phyloP scores from a whole-genome alignment of 1,140 invertebrate species.

The Lutraria rhynchaena region DNA sequence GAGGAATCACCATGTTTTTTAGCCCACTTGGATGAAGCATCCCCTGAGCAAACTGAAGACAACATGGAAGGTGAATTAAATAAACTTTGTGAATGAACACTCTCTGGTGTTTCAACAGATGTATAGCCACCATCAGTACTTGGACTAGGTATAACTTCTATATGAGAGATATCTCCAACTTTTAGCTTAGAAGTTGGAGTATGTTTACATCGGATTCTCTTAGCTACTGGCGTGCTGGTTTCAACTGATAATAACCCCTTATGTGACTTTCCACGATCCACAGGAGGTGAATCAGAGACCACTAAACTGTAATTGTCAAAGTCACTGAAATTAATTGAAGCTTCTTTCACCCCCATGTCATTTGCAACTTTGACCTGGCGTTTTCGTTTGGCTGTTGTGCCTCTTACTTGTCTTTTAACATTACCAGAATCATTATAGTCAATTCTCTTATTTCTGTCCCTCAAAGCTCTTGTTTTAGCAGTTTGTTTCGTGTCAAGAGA shows the following conservation, averaged over 20 bases:
- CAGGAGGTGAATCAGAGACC: constrained; percentile 64
- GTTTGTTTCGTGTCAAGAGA: neutral
- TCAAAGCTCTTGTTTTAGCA: constrained; percentile 21
- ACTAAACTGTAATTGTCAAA: constrained; percentile 75
- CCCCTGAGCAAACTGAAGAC: constrained; percentile 28
- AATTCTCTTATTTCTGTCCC: constrained; percentile 59
- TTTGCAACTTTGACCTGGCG: neutral
- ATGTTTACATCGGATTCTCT: constrained; percentile 55
- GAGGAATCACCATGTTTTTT: neutral
- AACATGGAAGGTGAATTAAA: constrained; percentile 37
- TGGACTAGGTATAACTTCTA: constrained; percentile 60
- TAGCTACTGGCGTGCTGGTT: constrained; percentile 69
- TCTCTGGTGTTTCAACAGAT: constrained; percentile 8
- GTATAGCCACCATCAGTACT: neutral
- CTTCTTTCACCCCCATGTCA: constrained; percentile 9
- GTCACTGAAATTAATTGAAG: constrained; percentile 73
- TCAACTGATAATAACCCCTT: constrained; percentile 32
- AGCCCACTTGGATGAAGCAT: constrained; percentile 1
- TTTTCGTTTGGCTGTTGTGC: constrained; percentile 26
- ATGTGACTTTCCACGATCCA: constrained; percentile 20
- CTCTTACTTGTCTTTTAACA: constrained; percentile 26
- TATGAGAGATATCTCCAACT: constrained; percentile 64
- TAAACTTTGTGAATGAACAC: constrained; percentile 19
- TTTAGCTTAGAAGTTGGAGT: constrained; percentile 25
- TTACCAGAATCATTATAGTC: constrained; percentile 45